Percentiles rank a stretch among this genome's conserved stretches.
Evolutionary conservation across 2,797 vertebrate species (phyloP).

Genomic region (Chloroceryle amazona): DNA sequence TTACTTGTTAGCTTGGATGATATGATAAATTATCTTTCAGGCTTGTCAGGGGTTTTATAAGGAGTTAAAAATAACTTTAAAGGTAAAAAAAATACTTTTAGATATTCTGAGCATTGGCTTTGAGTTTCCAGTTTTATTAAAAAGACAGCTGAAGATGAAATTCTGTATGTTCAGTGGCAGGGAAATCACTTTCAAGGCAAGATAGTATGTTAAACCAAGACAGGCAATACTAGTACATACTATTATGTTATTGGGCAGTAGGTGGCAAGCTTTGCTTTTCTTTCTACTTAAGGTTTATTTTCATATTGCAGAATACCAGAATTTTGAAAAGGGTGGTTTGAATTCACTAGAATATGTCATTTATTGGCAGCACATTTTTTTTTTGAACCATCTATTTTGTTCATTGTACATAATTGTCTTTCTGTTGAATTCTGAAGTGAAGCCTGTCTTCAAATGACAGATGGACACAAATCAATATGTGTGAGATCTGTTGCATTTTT

Average conservation of each 20-base stretch:
- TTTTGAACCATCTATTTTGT: conserved; percentile 44
- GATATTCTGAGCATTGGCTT: background rate
- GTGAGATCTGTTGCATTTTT: conserved; percentile 37
- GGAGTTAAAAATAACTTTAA: background rate
- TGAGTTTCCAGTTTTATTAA: background rate
- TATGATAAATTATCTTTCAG: conserved; percentile 21
- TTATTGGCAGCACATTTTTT: conserved; percentile 61
- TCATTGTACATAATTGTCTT: conserved; percentile 41
- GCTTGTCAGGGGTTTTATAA: conserved; percentile 20
- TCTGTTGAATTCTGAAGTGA: conserved; percentile 19
- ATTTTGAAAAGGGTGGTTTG: conserved; percentile 66
- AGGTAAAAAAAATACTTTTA: background rate
- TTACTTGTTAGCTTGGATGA: conserved; percentile 41
- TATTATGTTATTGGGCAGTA: conserved; percentile 81
- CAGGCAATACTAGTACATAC: background rate
- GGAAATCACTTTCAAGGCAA: background rate
- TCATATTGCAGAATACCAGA: conserved; percentile 48
- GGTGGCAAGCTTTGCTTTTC: conserved; percentile 86
- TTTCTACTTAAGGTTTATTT: conserved; percentile 69
- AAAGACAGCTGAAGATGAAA: background rate
- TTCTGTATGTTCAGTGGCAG: background rate
- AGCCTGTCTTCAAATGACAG: background rate
- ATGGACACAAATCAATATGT: conserved; percentile 30
- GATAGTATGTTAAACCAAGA: background rate
- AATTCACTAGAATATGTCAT: conserved; percentile 73